Conservation (phyloP, 2,113 vertebrate species). For the Percopsis transmontana region DNA sequence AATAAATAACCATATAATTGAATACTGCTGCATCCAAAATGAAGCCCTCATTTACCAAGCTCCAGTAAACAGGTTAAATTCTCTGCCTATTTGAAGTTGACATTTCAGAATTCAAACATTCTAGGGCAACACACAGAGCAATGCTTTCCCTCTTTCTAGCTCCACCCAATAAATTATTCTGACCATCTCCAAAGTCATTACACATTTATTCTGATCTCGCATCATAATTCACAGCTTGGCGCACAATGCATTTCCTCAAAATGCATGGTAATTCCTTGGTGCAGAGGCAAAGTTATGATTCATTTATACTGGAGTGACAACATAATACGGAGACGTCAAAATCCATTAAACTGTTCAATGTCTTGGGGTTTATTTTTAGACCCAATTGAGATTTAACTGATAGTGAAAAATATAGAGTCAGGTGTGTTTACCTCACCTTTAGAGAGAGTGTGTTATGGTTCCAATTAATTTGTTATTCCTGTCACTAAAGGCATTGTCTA, state of each 20-base stretch:
- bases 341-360: conserved; percentile 99
- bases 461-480: conserved; percentile 99
- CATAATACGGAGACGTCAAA: conserved; percentile 99
- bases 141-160: conserved; percentile 68
- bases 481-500: conserved; percentile 96
- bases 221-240: conserved; percentile 96
- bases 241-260: conserved; percentile 96
- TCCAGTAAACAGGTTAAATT: conserved; percentile 74
- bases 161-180: conserved; percentile 89
- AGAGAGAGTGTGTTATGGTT: conserved; percentile 97
- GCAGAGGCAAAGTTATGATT: conserved; percentile 98
- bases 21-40: conserved; percentile 77
- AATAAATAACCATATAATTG: conserved; percentile 80
- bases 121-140: conserved; percentile 47
- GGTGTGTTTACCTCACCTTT: conserved; percentile 99
- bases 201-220: conserved; percentile 92
- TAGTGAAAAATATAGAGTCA: conserved; percentile 99
- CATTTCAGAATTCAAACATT: conserved; percentile 77
- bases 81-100: conserved; percentile 74
- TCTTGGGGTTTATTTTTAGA: conserved; percentile 99
- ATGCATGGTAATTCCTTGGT: conserved; percentile 97
- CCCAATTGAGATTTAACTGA: conserved; percentile 99
- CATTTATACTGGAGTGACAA: conserved; percentile 99
- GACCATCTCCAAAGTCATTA: conserved; percentile 83
- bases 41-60: conserved; percentile 79